A percentile compares a stretch with the other conserved stretches of the same genome.
phyloP scores from a whole-genome alignment of 2,113 vertebrate genomes.

The Electrona antarctica region DNA sequence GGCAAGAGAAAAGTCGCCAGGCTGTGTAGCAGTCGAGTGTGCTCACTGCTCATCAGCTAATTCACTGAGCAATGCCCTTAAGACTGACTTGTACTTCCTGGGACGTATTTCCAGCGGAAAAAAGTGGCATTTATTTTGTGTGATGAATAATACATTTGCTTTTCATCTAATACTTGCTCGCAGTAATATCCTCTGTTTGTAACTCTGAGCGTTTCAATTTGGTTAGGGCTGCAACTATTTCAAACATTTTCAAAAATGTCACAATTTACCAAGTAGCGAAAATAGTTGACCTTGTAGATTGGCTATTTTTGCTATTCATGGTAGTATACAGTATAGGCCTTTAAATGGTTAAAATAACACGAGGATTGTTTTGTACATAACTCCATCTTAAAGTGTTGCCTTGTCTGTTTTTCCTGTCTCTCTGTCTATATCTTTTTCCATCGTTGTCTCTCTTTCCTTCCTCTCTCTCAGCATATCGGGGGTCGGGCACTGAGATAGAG shows the following conservation, averaged over 20 bases:
- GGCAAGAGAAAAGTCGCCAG: not conserved
- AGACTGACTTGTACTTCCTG: not conserved
- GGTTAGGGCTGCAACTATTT: too few relatives aligned
- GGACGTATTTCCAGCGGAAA: not conserved
- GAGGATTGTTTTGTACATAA: not conserved
- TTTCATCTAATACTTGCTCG: too few relatives aligned
- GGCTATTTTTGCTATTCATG: too few relatives aligned
- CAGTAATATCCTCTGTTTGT: too few relatives aligned
- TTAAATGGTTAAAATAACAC: too few relatives aligned
- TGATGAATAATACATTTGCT: too few relatives aligned
- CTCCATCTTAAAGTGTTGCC: constrained; percentile 41
- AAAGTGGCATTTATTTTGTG: not conserved
- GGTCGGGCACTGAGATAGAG: constrained; percentile 70
- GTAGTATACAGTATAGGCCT: too few relatives aligned
- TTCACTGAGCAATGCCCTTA: not conserved
- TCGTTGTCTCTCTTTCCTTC: constrained; percentile 35
- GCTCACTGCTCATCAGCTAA: not conserved
- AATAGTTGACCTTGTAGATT: too few relatives aligned
- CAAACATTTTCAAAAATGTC: too few relatives aligned
- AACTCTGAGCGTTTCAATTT: too few relatives aligned
- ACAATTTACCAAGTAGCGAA: too few relatives aligned
- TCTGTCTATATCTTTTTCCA: constrained; percentile 47
- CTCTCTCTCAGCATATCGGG: constrained; percentile 76
- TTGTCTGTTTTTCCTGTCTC: constrained; percentile 23
- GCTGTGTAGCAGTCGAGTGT: not conserved